Percentiles rank a stretch among this genome's conserved stretches.
These are phyloP conservation scores for Parus major DNA, from an alignment of 2,113 vertebrate species.

Conservation along the genomic window DNA sequence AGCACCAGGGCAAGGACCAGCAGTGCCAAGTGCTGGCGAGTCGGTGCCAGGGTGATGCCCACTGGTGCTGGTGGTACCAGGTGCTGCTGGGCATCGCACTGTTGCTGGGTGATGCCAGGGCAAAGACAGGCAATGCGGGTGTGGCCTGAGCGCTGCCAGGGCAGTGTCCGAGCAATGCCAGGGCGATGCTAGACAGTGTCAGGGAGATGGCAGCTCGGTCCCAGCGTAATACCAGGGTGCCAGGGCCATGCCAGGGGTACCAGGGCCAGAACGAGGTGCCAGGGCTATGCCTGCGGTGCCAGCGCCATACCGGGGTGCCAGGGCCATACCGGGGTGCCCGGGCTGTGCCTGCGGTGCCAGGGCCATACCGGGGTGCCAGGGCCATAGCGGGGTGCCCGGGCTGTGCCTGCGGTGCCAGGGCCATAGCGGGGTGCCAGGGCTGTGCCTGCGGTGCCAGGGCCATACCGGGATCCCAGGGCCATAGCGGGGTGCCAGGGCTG, in stretches of 20 bases:
- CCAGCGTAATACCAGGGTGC: fast-evolving
- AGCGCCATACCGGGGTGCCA: too few species aligned
- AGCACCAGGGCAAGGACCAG: not conserved
- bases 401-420: not conserved
- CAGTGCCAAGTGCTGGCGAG: too few species aligned
- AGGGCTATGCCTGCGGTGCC: not conserved
- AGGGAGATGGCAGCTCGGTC: fast-evolving
- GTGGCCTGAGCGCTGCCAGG: too few species aligned
- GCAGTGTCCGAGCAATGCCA: not conserved
- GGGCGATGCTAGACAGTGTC: fast-evolving
- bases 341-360: not conserved
- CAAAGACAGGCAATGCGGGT: not conserved
- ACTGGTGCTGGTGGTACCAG: too few species aligned
- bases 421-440: fast-evolving
- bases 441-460: not conserved
- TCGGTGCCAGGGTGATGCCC: too few species aligned
- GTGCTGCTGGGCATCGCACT: not conserved
- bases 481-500: too few species aligned
- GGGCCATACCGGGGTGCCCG: too few species aligned
- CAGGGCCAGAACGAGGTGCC: fast-evolving
- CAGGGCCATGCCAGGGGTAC: fast-evolving
- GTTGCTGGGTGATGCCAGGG: not conserved
- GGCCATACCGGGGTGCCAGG: too few species aligned
- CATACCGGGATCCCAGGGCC: too few species aligned
- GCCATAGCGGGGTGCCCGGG: not conserved